These are phyloP conservation scores for Epistrophe grossulariae DNA, from an alignment of 2,888 invertebrate species.

Conservation along the genomic window DNA sequence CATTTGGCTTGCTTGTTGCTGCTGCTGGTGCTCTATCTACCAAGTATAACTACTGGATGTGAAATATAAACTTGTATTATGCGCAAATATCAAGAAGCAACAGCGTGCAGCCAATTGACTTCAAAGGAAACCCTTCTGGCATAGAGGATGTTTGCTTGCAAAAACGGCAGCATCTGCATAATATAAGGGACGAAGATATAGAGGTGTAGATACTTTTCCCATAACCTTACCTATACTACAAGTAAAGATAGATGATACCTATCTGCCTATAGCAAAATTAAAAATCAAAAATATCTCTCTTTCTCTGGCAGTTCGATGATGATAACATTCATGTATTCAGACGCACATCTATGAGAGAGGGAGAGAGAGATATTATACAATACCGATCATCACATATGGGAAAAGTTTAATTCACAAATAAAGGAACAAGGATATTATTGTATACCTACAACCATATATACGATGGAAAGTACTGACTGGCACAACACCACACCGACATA, in stretches of 20 bases:
- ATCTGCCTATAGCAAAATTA: conserved; percentile 26
- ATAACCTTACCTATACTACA: not conserved
- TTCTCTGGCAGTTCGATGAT: conserved; percentile 22
- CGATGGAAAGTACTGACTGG: not conserved
- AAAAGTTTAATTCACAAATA: conserved; percentile 19
- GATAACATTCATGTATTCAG: conserved; percentile 61
- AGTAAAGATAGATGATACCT: not conserved
- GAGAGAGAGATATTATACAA: not conserved
- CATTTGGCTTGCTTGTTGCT: conserved; percentile 23
- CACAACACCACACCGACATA: not conserved
- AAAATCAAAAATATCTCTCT: conserved; percentile 36
- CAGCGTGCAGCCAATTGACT: conserved; percentile 71
- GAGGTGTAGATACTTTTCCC: not conserved
- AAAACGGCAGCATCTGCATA: conserved; percentile 7
- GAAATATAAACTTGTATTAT: conserved; percentile 48
- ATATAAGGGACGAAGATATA: not conserved
- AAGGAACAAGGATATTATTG: conserved; percentile 18
- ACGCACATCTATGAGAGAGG: conserved; percentile 42
- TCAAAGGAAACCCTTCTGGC: conserved; percentile 68
- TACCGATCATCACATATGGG: not conserved
- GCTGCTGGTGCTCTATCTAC: not conserved
- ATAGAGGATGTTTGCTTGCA: conserved; percentile 54
- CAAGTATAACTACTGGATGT: not conserved
- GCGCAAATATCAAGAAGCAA: conserved; percentile 64
- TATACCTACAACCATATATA: no score